These are phyloP conservation scores for Harpalus rubripes DNA, from an alignment of 2,888 invertebrate genomes.

Conservation along the genomic window DNA sequence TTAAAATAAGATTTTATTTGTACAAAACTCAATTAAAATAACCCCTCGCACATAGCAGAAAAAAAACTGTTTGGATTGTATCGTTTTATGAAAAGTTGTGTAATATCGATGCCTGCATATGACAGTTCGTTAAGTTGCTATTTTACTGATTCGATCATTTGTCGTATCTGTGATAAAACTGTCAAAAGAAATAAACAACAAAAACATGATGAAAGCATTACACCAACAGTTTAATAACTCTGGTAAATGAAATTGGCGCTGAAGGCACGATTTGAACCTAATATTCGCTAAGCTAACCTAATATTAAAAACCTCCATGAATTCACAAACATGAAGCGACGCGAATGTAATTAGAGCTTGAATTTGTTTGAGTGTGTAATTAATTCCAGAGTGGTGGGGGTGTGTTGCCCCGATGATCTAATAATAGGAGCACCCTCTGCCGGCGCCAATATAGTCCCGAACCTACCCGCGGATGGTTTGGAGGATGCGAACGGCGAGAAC, in stretches of 20 bases:
- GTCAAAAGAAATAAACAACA: background rate
- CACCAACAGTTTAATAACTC: background rate
- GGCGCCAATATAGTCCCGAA: constrained; percentile 75
- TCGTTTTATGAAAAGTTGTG: background rate
- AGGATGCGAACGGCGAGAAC: constrained; percentile 73
- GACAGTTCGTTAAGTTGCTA: background rate
- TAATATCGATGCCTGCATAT: background rate
- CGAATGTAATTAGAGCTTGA: constrained; percentile 27
- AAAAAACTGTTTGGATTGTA: no score
- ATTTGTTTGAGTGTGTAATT: constrained; percentile 28
- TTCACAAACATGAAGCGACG: constrained; percentile 28
- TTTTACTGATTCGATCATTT: background rate
- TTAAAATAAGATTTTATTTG: no score
- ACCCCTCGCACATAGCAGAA: no score
- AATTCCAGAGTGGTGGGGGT: constrained; percentile 82
- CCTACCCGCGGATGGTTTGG: constrained; percentile 80
- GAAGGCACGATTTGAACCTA: background rate
- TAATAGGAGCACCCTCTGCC: constrained; percentile 72
- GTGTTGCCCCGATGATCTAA: constrained; percentile 84
- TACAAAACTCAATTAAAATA: no score
- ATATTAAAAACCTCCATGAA: constrained; percentile 14
- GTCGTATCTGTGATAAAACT: background rate
- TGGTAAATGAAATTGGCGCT: background rate
- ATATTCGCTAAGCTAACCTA: background rate
- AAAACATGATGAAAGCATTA: background rate